These are phyloP conservation scores for Taxidea taxus DNA, from an alignment of 2,113 vertebrate species.

Conservation along the genomic window DNA sequence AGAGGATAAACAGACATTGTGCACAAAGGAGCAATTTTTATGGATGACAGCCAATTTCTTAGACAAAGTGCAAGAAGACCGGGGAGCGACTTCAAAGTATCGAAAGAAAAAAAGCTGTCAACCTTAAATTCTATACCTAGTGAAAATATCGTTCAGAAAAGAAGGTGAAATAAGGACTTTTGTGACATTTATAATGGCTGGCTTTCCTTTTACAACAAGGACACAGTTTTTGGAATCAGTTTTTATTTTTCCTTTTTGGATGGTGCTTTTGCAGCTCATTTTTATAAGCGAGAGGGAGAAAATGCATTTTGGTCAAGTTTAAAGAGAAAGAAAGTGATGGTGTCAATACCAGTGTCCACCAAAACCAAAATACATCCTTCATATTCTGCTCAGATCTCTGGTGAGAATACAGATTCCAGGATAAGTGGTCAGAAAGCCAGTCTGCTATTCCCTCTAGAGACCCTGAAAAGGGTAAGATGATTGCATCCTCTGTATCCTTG, in stretches of 20 bases:
- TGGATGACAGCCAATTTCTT: neutral
- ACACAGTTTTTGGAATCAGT: neutral
- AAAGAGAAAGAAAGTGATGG: neutral
- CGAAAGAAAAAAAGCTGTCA: neutral
- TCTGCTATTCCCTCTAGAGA: neutral
- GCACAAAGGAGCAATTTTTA: neutral
- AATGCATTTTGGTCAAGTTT: slow-evolving; percentile 2
- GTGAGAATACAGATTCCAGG: neutral
- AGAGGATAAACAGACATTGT: neutral
- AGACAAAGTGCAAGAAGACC: neutral
- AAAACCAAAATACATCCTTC: neutral
- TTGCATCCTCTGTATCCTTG: neutral
- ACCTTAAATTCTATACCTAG: neutral
- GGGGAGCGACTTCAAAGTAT: neutral
- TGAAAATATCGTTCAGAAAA: slow-evolving; percentile 3
- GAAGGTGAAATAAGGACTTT: neutral
- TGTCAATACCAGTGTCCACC: neutral
- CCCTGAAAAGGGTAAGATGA: neutral
- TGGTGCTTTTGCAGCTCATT: neutral
- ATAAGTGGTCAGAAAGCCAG: neutral
- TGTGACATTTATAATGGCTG: neutral
- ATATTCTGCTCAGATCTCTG: neutral
- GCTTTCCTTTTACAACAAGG: neutral
- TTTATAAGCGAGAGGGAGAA: neutral
- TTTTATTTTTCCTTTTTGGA: neutral